These are phyloP conservation scores for Scaptomyza tumidula DNA, from an alignment of 2,888 invertebrate genomes.

Conservation along the genomic window DNA sequence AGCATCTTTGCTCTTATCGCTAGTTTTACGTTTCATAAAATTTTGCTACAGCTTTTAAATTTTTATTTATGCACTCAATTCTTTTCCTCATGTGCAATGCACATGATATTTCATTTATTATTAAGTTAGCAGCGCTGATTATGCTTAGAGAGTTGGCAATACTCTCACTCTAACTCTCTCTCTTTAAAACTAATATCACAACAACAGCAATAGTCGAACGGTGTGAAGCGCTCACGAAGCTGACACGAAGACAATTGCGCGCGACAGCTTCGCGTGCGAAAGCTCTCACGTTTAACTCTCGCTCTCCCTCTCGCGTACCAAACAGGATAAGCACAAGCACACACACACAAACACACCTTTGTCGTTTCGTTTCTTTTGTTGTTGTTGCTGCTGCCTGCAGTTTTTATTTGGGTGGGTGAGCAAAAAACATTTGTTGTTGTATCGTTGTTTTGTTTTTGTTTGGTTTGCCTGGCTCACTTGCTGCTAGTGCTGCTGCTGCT, in stretches of 20 bases:
- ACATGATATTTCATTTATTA: conserved; percentile 25
- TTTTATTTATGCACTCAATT: conserved; percentile 53
- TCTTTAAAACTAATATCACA: conserved; percentile 22
- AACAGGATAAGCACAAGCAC: conserved; percentile 52
- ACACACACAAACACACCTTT: conserved; percentile 17
- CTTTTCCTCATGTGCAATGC: conserved; percentile 7
- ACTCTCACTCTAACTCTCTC: conserved; percentile 48
- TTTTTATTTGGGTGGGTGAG: conserved; percentile 50
- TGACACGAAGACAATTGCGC: conserved; percentile 46
- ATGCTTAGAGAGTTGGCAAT: background rate
- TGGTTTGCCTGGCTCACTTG: conserved; percentile 43
- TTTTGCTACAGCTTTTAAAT: conserved; percentile 64
- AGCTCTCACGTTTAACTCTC: conserved; percentile 28
- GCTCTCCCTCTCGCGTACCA: conserved; percentile 20
- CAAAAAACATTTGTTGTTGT: conserved; percentile 40
- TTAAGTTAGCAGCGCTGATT: conserved; percentile 31
- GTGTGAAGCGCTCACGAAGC: conserved; percentile 29
- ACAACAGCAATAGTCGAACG: conserved; percentile 19
- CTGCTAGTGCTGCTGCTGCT: background rate
- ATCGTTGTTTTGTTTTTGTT: conserved; percentile 48
- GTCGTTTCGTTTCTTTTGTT: conserved; percentile 10
- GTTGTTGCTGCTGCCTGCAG: conserved; percentile 26
- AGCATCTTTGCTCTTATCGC: conserved; percentile 68
- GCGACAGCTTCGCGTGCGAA: conserved; percentile 47
- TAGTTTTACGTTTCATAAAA: conserved; percentile 83